phyloP scores from a whole-genome alignment of 2,113 vertebrate genomes.

The Scalopus aquaticus region DNA sequence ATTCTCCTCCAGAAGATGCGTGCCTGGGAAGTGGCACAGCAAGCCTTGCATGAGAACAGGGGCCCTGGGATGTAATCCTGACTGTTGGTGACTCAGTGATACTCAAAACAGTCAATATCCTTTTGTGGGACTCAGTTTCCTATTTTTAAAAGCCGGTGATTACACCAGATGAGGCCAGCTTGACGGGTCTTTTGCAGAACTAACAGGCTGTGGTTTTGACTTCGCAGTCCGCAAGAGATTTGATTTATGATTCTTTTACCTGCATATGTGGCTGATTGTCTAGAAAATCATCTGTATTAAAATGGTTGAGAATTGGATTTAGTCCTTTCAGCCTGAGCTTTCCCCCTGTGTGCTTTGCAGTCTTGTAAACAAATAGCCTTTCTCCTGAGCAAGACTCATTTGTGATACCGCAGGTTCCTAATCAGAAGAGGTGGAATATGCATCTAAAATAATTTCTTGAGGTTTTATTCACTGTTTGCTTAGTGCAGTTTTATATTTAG shows the following conservation, averaged over 20 bases:
- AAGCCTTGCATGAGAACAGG: neutral
- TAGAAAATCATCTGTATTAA: neutral
- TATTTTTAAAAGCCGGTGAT: neutral
- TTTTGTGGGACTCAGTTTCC: neutral
- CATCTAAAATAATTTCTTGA: constrained; percentile 53
- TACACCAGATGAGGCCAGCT: neutral
- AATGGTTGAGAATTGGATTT: neutral
- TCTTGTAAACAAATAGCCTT: constrained; percentile 35
- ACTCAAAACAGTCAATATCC: neutral
- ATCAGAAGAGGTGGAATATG: neutral
- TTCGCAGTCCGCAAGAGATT: neutral
- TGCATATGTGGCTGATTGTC: neutral
- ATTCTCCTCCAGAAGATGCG: neutral
- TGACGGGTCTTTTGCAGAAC: neutral
- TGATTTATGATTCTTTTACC: constrained; percentile 5
- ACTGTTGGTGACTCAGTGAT: neutral
- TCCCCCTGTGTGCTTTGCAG: neutral
- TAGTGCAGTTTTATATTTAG: constrained; percentile 49
- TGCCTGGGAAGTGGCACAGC: rapidly evolving
- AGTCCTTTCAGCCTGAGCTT: neutral
- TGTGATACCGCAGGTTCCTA: neutral
- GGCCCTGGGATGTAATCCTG: neutral
- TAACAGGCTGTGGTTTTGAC: neutral
- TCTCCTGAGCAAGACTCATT: neutral
- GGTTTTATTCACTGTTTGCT: constrained; percentile 51